Conservation (phyloP, 1,140 invertebrate genomes). For the Cydia strobilella region DNA sequence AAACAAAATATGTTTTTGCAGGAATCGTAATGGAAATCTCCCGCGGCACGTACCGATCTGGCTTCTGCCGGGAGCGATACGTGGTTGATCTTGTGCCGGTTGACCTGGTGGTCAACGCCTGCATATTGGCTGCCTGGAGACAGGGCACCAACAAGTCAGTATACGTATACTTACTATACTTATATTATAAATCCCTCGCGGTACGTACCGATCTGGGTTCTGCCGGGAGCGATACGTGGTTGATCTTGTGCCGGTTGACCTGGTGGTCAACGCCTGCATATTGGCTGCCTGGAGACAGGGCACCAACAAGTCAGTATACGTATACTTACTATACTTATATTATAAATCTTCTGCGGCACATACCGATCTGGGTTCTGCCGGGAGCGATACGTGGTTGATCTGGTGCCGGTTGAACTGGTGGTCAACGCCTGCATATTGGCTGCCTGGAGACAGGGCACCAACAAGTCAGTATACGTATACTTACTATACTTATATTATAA, state of each 20-base stretch:
- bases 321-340: too few relatives aligned
- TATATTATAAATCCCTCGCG: conserved; percentile 92
- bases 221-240: conserved; percentile 87
- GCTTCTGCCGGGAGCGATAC: conserved; percentile 86
- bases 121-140: conserved; percentile 92
- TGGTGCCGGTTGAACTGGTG: conserved; percentile 95
- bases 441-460: conserved; percentile 87
- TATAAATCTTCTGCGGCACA: conserved; percentile 92
- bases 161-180: background rate
- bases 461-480: conserved; percentile 75
- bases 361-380: conserved; percentile 91
- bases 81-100: conserved; percentile 94
- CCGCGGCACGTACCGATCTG: conserved; percentile 91
- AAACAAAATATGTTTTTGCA: conserved; percentile 50
- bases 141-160: conserved; percentile 82
- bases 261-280: conserved; percentile 93
- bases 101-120: conserved; percentile 93
- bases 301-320: conserved; percentile 75
- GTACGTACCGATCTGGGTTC: conserved; percentile 91
- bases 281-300: conserved; percentile 89
- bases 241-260: conserved; percentile 95
- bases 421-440: conserved; percentile 93
- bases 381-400: conserved; percentile 86
- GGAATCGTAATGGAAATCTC: conserved; percentile 92
- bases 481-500: too few relatives aligned